Base-by-base conservation (phyloP, 1,140 invertebrate species). In the Scylla paramamosain region DNA sequence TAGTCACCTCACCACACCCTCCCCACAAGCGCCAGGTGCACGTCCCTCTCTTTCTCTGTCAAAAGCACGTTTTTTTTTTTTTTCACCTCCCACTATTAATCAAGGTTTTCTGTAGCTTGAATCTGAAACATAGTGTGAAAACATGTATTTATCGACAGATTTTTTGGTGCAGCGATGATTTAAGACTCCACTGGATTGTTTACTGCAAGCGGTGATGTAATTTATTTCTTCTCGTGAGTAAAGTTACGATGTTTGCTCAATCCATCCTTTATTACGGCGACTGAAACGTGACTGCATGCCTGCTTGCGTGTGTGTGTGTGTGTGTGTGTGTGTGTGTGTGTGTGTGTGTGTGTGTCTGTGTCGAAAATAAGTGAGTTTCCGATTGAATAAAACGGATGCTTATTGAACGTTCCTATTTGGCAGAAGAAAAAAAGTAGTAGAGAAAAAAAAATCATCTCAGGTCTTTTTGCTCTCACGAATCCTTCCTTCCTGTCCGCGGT, bases 321-420 rank as follows among this genome's bases (percentile, higher is more conserved):
- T 77, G 67, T 77, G 67, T 77, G 67, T 77, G 67, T 77, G 67
- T 77, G 67, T 77, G 67, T 77, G 67, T 77, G 67, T 77, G 67
- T 77, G 67, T 77, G 67, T 77, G 67, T 77, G 67, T 77, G 67
- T 77, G 52, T 77, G 67, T 77, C 7, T 77, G 67, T 77, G 67
- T 77, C 12, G 12, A 20, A n/a, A n/a, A n/a, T 25, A 7, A n/a
- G n/a, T n/a, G 67, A 77, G 67, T 0, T 3, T 77, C 6, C 6
- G 8, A 77, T 7, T 77, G 67, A 77, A 77, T 77, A 77, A 77
- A 20, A 77, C 67, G 67, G 67, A 77, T 77, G 67, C n/a, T 77
- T 77, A 77, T 77, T 77, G 67, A 77, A 20, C 20, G 12, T n/a
- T 20, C 12, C 20, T 77, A 77, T 77, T 77, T 20, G 20, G n/a